A percentile compares a stretch with the other conserved stretches of the same genome.
phyloP scores from a whole-genome alignment of 2,888 invertebrate genomes.

The Caenorhabditis japonica region DNA sequence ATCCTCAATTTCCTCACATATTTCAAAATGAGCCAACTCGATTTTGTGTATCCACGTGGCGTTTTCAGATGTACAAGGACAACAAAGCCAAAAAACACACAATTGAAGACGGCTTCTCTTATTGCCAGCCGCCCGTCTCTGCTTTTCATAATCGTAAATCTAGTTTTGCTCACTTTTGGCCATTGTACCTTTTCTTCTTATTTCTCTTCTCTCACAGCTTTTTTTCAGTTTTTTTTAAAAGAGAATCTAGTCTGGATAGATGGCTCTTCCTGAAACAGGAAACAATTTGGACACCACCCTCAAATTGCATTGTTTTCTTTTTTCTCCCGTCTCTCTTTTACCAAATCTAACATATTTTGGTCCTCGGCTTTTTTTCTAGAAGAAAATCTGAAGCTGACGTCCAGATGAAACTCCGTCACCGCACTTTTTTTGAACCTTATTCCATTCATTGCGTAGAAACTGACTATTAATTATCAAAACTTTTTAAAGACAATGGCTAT shows the following conservation, averaged over 20 bases:
- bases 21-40: constrained; percentile 29
- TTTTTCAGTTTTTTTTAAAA: constrained; percentile 2
- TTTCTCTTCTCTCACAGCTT: background rate
- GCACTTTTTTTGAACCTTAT: too few relatives aligned
- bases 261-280: constrained; percentile 43
- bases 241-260: background rate
- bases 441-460: too few relatives aligned
- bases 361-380: background rate
- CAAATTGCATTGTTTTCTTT: constrained; percentile 38
- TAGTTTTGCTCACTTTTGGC: constrained; percentile 20
- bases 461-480: too few relatives aligned
- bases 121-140: constrained; percentile 4
- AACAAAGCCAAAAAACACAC: constrained; percentile 21
- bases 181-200: constrained; percentile 28
- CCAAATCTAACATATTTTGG: background rate
- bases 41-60: constrained; percentile 16
- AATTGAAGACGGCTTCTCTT: constrained; percentile 12
- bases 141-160: constrained; percentile 40
- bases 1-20: too few relatives aligned
- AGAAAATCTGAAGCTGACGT: background rate
- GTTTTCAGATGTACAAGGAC: constrained; percentile 8
- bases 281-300: constrained; percentile 29
- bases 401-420: too few relatives aligned
- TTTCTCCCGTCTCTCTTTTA: background rate
- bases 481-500: too few relatives aligned